Evolutionary conservation across 2,113 vertebrate genomes (phyloP).

Genomic region (Stegastes partitus): DNA sequence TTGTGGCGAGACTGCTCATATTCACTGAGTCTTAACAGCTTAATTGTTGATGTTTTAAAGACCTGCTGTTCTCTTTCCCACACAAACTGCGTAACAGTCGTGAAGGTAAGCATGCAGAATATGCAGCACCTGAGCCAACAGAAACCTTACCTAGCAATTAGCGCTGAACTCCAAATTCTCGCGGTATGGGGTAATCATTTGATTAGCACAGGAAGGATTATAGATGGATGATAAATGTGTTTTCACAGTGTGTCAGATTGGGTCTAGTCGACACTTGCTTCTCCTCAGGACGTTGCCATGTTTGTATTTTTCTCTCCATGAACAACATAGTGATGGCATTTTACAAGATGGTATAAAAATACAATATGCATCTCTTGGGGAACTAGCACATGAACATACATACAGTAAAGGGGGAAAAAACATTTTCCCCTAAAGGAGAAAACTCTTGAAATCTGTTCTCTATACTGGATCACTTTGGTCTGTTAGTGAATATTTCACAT

Average conservation of each 20-base stretch:
- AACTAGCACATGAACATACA: background rate
- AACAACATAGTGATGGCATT: slow-evolving; percentile 63
- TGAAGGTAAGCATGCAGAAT: slow-evolving; percentile 73
- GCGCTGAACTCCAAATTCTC: slow-evolving; percentile 74
- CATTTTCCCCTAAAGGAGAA: slow-evolving; percentile 11
- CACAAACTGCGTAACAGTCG: slow-evolving; percentile 58
- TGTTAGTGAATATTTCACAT: slow-evolving; percentile 63
- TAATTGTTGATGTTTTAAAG: slow-evolving; percentile 78
- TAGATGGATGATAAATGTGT: slow-evolving; percentile 77
- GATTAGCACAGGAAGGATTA: slow-evolving; percentile 81
- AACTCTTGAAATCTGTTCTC: slow-evolving; percentile 32
- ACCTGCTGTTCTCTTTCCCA: slow-evolving; percentile 61
- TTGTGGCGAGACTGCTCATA: slow-evolving; percentile 58
- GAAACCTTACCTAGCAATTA: slow-evolving; percentile 83
- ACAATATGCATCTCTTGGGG: background rate
- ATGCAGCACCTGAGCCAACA: slow-evolving; percentile 81
- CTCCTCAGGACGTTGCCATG: slow-evolving; percentile 35
- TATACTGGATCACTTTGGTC: slow-evolving; percentile 49
- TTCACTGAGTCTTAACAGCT: slow-evolving; percentile 56
- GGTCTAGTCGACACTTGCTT: slow-evolving; percentile 78
- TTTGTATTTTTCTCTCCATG: slow-evolving; percentile 64
- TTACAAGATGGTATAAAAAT: slow-evolving; percentile 41
- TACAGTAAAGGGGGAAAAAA: background rate
- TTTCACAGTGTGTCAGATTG: slow-evolving; percentile 70
- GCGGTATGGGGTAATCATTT: slow-evolving; percentile 80